Percentiles rank a stretch among this genome's conserved stretches.
phyloP scores from a whole-genome alignment of 2,113 vertebrate genomes.

The Emydura subglobosa region DNA sequence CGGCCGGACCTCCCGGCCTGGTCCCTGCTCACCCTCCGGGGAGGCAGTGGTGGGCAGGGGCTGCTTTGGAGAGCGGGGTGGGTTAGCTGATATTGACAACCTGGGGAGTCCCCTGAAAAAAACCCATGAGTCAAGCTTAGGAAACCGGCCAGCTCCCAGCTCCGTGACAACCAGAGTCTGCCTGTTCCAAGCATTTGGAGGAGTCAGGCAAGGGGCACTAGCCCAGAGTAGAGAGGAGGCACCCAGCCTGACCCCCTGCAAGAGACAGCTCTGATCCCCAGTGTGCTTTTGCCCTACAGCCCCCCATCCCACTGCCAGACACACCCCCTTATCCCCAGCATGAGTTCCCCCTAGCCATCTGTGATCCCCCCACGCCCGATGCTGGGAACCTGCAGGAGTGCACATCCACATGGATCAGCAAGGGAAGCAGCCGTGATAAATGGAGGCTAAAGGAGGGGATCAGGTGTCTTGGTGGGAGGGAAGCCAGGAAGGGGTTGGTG shows the following conservation, averaged over 20 bases:
- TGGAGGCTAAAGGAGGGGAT: too few relatives aligned
- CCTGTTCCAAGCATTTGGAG: neutral
- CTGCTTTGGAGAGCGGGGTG: neutral
- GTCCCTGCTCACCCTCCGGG: neutral
- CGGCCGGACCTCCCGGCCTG: fast-evolving
- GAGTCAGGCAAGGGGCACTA: neutral
- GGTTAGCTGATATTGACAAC: neutral
- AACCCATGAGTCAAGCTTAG: neutral
- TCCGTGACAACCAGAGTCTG: neutral
- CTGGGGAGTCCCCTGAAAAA: neutral
- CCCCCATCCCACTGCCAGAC: neutral
- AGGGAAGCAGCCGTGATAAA: neutral
- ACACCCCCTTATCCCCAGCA: neutral
- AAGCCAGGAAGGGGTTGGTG: neutral
- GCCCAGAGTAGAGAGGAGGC: neutral
- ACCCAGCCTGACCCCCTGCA: neutral
- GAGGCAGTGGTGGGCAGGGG: neutral
- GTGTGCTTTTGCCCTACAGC: neutral
- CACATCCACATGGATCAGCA: neutral
- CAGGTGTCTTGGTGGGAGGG: neutral
- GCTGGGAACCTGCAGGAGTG: neutral
- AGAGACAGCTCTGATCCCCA: neutral
- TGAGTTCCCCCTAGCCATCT: neutral
- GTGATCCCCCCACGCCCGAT: neutral
- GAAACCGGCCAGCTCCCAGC: neutral